phyloP scores from a whole-genome alignment of 2,113 vertebrate genomes.

The Chloroceryle aenea region DNA sequence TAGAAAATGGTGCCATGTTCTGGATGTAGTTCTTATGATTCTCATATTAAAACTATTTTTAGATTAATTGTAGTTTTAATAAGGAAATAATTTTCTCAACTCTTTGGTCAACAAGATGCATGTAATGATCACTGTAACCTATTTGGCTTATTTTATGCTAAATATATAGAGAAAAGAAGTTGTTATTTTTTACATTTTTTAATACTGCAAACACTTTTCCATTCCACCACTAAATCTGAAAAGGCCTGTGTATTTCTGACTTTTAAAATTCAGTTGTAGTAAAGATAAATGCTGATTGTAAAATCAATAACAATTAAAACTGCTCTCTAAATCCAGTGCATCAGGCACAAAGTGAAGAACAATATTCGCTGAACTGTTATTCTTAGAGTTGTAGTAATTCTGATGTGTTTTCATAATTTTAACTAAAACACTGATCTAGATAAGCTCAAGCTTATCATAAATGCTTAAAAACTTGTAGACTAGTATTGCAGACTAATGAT shows the following conservation, averaged over 20 bases:
- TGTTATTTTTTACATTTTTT: neutral
- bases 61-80: neutral
- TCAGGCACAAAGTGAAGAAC: neutral
- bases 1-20: neutral
- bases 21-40: neutral
- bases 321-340: neutral
- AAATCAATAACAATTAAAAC: neutral
- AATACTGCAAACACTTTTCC: neutral
- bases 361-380: neutral
- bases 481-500: constrained; percentile 10
- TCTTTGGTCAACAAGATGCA: neutral
- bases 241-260: neutral
- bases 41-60: neutral
- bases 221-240: neutral
- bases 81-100: neutral
- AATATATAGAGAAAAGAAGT: neutral
- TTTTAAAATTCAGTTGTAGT: neutral
- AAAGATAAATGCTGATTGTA: neutral
- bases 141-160: neutral
- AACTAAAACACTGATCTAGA: constrained; percentile 3
- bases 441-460: neutral
- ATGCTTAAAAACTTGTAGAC: neutral
- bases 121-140: neutral
- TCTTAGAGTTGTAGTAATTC: neutral
- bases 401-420: neutral